Conservation (phyloP, 2,888 invertebrate genomes). For the Sphaerolaimus hirsutus region DNA sequence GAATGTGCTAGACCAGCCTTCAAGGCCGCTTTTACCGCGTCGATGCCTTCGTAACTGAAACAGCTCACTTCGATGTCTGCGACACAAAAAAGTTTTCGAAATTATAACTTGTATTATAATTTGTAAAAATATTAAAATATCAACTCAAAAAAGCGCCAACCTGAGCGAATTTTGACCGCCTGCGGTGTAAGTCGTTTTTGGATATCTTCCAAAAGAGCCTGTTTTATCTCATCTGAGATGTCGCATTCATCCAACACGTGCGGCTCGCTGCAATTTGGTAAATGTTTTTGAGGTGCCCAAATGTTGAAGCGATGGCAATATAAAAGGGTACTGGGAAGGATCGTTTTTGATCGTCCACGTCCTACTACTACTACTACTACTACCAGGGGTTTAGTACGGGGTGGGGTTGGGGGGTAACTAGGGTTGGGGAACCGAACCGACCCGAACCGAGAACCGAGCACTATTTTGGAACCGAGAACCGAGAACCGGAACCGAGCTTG, state of each 20-base stretch:
- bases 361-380: no score
- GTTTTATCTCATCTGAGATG: slow-evolving; percentile 67
- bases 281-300: no score
- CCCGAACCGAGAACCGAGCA: no score
- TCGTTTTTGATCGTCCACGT: no score
- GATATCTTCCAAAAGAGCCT: slow-evolving; percentile 72
- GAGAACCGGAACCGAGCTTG: no score
- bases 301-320: no score
- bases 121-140: neutral
- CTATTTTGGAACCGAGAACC: no score
- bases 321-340: no score
- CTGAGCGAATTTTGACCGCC: slow-evolving; percentile 76
- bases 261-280: slow-evolving; percentile 65
- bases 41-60: slow-evolving; percentile 90
- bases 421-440: no score
- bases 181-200: slow-evolving; percentile 85
- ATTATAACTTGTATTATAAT: neutral
- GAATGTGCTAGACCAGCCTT: slow-evolving; percentile 67
- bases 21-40: slow-evolving; percentile 74
- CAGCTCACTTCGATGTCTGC: slow-evolving; percentile 61
- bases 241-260: slow-evolving; percentile 82
- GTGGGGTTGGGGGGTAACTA: no score
- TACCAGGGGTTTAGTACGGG: no score
- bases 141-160: slow-evolving; percentile 23
- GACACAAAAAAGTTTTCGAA: slow-evolving; percentile 5